Conservation (phyloP, 2,113 vertebrate species). For the Bubo blakistoni region DNA sequence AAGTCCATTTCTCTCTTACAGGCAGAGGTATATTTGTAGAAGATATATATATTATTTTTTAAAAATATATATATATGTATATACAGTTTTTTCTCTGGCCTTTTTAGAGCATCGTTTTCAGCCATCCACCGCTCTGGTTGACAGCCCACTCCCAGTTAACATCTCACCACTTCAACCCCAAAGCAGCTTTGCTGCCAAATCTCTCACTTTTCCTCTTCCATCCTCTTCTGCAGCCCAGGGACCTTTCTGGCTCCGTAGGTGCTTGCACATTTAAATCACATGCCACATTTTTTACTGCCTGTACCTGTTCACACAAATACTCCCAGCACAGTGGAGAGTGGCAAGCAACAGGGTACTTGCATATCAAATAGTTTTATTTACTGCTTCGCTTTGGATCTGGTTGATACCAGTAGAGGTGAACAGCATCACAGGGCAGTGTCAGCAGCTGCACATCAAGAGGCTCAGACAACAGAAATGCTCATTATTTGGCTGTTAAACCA, state of each 20-base stretch:
- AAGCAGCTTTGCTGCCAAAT: not conserved
- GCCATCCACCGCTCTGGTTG: not conserved
- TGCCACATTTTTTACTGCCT: fast-evolving
- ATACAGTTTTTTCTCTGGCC: not conserved
- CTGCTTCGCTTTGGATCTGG: not conserved
- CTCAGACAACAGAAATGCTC: not conserved
- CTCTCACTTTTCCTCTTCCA: not conserved
- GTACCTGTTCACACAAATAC: no score
- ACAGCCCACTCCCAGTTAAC: fast-evolving
- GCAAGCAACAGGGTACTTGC: no score
- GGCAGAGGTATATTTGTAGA: not conserved
- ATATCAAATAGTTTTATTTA: no score
- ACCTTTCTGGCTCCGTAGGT: no score
- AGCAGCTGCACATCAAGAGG: not conserved
- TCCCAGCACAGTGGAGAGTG: not conserved
- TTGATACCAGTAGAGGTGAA: not conserved
- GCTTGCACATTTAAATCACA: fast-evolving
- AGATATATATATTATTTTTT: not conserved
- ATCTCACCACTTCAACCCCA: not conserved
- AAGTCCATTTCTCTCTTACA: not conserved
- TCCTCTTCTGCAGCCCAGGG: not conserved
- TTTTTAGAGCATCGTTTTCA: not conserved
- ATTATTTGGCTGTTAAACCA: not conserved
- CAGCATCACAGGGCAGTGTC: no score
- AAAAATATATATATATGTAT: no score